phyloP scores from a whole-genome alignment of 2,888 invertebrate species.

The Cybosia mesomella region DNA sequence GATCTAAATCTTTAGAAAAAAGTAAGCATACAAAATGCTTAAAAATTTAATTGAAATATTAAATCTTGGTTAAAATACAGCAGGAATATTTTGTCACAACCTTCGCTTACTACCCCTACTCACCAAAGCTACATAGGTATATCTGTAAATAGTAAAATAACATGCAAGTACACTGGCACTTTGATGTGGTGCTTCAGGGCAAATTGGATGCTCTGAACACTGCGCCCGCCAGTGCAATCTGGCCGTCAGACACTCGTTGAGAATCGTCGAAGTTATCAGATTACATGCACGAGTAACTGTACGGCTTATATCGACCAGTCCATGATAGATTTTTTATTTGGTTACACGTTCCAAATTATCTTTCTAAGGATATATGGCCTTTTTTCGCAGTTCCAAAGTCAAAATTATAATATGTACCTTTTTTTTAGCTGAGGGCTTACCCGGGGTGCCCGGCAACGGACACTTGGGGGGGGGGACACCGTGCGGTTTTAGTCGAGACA shows the following conservation, averaged over 20 bases:
- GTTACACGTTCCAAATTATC: neutral
- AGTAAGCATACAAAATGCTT: too few relatives aligned
- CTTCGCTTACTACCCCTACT: neutral
- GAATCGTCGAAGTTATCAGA: constrained; percentile 32
- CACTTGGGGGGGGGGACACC: too few relatives aligned
- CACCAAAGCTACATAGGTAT: neutral
- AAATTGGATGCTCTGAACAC: constrained; percentile 19
- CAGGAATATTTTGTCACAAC: too few relatives aligned
- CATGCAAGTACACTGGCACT: neutral
- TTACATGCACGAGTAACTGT: constrained; percentile 29
- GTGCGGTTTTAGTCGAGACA: too few relatives aligned
- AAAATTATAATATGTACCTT: neutral
- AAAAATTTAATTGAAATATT: too few relatives aligned
- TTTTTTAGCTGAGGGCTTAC: too few relatives aligned
- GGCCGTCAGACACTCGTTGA: constrained; percentile 11
- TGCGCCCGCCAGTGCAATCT: constrained; percentile 9
- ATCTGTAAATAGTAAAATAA: neutral
- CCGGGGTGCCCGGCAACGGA: too few relatives aligned
- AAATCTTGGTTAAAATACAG: too few relatives aligned
- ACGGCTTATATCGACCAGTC: neutral
- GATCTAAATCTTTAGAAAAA: too few relatives aligned
- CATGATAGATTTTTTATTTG: neutral
- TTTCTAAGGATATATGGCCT: neutral
- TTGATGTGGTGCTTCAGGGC: constrained; percentile 14
- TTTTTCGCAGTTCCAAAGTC: neutral